Evolutionary conservation across 2,113 vertebrate genomes (phyloP).

Genomic region (Argyrosomus japonicus): DNA sequence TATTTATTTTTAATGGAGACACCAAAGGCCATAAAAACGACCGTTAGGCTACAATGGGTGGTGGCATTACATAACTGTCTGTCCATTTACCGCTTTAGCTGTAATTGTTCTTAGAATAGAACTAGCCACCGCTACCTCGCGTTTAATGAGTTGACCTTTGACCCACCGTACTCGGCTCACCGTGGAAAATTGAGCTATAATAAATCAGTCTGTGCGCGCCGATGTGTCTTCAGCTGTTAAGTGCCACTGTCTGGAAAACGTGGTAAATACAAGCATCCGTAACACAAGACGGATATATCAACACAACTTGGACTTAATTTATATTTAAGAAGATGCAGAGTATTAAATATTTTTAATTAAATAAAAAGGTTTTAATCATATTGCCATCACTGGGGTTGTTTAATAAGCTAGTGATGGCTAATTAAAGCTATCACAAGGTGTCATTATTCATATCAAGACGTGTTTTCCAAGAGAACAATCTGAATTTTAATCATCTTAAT

Average conservation of each 20-base stretch:
- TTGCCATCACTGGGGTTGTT: slow-evolving; percentile 1
- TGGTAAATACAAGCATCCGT: neutral
- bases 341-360: neutral
- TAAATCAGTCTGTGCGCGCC: slow-evolving; percentile 7
- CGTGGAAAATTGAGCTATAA: slow-evolving; percentile 2
- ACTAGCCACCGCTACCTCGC: neutral
- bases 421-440: slow-evolving; percentile 14
- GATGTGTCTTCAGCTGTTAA: slow-evolving; percentile 8
- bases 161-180: slow-evolving; percentile 23
- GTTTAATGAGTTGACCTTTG: slow-evolving; percentile 55
- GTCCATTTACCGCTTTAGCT: slow-evolving; percentile 53
- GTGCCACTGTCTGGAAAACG: neutral
- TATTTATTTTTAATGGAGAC: slow-evolving; percentile 18
- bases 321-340: neutral
- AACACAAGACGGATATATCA: neutral
- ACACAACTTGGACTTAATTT: neutral
- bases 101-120: slow-evolving; percentile 67
- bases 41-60: slow-evolving; percentile 54
- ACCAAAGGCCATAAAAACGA: slow-evolving; percentile 37
- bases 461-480: slow-evolving; percentile 10
- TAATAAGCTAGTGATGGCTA: neutral
- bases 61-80: slow-evolving; percentile 64
- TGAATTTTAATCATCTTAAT: slow-evolving; percentile 20
- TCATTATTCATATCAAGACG: slow-evolving; percentile 12
- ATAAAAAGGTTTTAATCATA: neutral